Percentiles rank a stretch among this genome's conserved stretches.
Conservation (phyloP, 2,113 vertebrate genomes). For the Pachypanchax playfairii region DNA sequence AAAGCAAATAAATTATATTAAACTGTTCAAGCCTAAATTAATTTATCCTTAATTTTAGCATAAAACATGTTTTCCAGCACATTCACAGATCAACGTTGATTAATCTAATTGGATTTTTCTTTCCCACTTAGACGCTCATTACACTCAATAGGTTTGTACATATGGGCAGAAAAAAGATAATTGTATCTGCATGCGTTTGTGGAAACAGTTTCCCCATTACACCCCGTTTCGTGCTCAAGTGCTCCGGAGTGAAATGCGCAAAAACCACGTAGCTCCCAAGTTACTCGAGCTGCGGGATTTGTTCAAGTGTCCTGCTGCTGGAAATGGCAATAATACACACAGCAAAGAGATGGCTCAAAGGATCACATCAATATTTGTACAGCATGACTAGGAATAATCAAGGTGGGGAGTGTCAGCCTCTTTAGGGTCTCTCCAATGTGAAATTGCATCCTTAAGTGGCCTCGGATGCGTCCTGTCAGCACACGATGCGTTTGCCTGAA, state of each 20-base stretch:
- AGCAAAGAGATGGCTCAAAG: constrained; percentile 88
- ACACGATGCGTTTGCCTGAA: constrained; percentile 76
- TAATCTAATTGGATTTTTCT: constrained; percentile 50
- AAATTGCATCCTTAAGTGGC: constrained; percentile 86
- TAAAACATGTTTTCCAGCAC: neutral
- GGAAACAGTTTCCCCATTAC: constrained; percentile 65
- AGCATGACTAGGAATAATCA: constrained; percentile 99
- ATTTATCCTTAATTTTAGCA: neutral
- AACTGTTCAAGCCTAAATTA: neutral
- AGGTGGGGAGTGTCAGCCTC: constrained; percentile 85
- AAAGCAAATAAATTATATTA: neutral
- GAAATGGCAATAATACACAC: constrained; percentile 87
- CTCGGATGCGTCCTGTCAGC: constrained; percentile 79
- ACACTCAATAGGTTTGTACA: constrained; percentile 53
- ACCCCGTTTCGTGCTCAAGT: constrained; percentile 87
- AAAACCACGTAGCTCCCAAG: constrained; percentile 84
- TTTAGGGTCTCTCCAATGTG: constrained; percentile 88
- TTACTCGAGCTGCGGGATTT: constrained; percentile 88
- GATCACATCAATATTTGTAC: constrained; percentile 99
- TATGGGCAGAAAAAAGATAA: constrained; percentile 58
- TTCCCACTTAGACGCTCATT: constrained; percentile 6
- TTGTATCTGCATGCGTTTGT: constrained; percentile 76
- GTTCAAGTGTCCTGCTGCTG: constrained; percentile 82
- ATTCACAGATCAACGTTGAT: neutral
- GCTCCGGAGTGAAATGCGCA: constrained; percentile 69